Evolutionary conservation across 2,113 vertebrate species (phyloP), one percentile per base, ranked within the genome.

Genomic region (Pterophyllum scalare): DNA sequence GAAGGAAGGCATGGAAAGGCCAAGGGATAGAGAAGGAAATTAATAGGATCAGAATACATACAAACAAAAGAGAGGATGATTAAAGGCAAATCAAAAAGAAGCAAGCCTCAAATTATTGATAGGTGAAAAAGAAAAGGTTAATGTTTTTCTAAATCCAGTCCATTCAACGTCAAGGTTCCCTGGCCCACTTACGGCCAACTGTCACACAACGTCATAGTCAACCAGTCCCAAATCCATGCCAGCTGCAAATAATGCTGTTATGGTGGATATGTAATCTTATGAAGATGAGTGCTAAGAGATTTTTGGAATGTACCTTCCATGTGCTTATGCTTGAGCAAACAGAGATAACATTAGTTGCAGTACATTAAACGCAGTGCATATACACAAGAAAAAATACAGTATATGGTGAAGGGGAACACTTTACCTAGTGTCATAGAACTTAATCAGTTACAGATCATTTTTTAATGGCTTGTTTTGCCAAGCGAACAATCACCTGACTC

Each of bases 71-170:
- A 93, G 75, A 91, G 56, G 85, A 90, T 92, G 91, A 91, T 92
- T 93, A 92, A 92, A 92, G 57, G 79, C 75, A 92, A 94, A 91
- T 74, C 17, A 90, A 91, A 85, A 90, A 83, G 59, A 92, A 93
- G 82, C 81, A 88, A 91, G 81, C 54, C 20, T 88, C 35, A 88
- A 90, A 93, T 92, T 76, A 91, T 80, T 86, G 77, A 92, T 87
- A 89, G 74, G 81, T 88, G 81, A 58, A 80, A 90, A 88, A 80
- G 62, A 59, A 82, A 81, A 78, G 76, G 75, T 91, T 87, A 92
- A 88, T 92, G 89, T 88, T 74, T 81, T 75, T 62, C 43, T 59
- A 72, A 80, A 87, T 75, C 82, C 77, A 88, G 81, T 87, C 33
- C 33, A n/a, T 61, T 91, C 19, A 87, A 24, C 6, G 22, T 79